These are phyloP conservation scores for Phrynocephalus guinanensis DNA, from an alignment of 2,797 vertebrate genomes.

Conservation along the genomic window DNA sequence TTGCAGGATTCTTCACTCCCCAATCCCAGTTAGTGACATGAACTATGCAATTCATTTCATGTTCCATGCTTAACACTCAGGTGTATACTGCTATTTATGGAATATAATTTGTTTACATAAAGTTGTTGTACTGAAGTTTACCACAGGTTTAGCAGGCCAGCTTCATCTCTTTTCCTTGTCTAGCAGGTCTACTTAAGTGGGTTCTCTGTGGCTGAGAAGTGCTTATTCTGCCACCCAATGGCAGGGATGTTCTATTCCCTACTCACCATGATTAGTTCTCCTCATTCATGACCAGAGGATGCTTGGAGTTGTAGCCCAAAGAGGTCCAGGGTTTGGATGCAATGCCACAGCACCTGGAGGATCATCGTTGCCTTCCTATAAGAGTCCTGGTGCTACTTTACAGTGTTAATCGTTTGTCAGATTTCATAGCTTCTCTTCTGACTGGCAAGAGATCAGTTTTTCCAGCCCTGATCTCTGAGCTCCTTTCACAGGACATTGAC, in stretches of 20 bases:
- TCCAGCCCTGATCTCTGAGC: background rate
- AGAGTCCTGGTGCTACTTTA: background rate
- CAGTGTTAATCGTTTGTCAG: background rate
- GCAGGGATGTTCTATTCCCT: no score
- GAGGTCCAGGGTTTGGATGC: no score
- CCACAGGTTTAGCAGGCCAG: no score
- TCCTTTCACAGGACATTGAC: background rate
- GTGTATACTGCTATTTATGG: background rate
- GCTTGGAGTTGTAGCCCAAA: background rate
- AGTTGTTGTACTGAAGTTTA: background rate
- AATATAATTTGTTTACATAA: constrained; percentile 2
- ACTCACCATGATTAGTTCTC: no score
- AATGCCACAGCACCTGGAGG: background rate
- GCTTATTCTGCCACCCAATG: no score
- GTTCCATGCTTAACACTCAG: constrained; percentile 14
- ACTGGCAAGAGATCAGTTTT: background rate
- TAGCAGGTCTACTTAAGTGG: no score
- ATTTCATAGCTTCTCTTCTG: background rate
- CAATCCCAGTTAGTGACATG: background rate
- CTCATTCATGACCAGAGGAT: background rate
- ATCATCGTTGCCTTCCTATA: background rate
- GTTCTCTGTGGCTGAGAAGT: no score
- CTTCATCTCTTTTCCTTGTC: background rate
- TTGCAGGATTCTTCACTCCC: background rate
- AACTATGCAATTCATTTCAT: constrained; percentile 11